Evolutionary conservation across 2,113 vertebrate species (phyloP).

Genomic region (Sarotherodon lohbergeri): DNA sequence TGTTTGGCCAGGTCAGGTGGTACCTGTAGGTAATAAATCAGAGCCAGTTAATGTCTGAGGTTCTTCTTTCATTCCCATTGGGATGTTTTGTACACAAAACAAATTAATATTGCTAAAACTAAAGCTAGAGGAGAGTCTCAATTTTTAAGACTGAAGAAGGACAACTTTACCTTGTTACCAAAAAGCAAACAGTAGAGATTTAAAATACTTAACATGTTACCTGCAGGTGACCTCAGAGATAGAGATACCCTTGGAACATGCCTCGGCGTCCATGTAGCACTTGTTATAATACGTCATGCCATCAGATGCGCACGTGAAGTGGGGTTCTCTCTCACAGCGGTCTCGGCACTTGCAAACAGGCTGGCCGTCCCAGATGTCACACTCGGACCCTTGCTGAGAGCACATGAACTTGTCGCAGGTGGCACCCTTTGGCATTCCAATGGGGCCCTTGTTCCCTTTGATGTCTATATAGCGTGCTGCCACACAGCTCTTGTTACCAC

Average conservation of each 20-base stretch:
- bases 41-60: neutral
- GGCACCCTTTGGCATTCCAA: constrained; percentile 90
- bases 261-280: constrained; percentile 98
- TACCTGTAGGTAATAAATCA: constrained; percentile 65
- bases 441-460: constrained; percentile 86
- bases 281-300: constrained; percentile 99
- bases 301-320: constrained; percentile 94
- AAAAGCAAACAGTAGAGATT: constrained; percentile 32
- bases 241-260: constrained; percentile 90
- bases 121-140: neutral
- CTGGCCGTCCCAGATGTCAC: constrained; percentile 97
- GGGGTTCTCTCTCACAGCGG: constrained; percentile 93
- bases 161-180: constrained; percentile 40
- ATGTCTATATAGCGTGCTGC: constrained; percentile 89
- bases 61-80: neutral
- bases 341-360: constrained; percentile 96
- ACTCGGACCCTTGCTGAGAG: constrained; percentile 94
- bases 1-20: constrained; percentile 92
- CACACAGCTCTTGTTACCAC: constrained; percentile 94
- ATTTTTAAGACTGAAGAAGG: neutral
- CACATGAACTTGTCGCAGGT: constrained; percentile 97
- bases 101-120: neutral
- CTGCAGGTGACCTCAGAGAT: constrained; percentile 92
- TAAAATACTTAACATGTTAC: constrained; percentile 74
- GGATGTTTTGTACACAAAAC: neutral